A percentile compares a stretch with the other conserved stretches of the same genome.
Conservation (phyloP, 1,140 invertebrate genomes). For the Andricus grossulariae region DNA sequence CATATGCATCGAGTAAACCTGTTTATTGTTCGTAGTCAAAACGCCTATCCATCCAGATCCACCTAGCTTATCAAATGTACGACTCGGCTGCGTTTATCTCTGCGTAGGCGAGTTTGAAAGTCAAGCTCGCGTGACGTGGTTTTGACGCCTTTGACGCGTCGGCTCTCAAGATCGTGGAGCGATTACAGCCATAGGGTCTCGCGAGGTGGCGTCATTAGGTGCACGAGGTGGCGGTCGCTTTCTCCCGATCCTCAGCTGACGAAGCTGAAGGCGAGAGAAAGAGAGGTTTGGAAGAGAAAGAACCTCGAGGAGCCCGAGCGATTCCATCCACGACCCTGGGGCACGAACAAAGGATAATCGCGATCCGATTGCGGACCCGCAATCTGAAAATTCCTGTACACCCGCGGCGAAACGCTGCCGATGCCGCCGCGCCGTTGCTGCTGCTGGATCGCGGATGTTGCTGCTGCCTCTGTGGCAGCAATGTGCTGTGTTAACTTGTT, state of each 20-base stretch:
- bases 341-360: slow-evolving; percentile 30
- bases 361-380: slow-evolving; percentile 20
- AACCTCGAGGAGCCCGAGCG: not conserved
- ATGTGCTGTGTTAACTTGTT: not conserved
- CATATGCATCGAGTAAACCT: not conserved
- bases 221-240: slow-evolving; percentile 23
- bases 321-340: slow-evolving; percentile 25
- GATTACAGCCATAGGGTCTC: slow-evolving; percentile 19
- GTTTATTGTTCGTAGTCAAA: not conserved
- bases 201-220: slow-evolving; percentile 29
- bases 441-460: slow-evolving; percentile 18
- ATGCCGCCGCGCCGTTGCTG: slow-evolving; percentile 1
- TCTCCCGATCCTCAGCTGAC: slow-evolving; percentile 27
- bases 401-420: slow-evolving; percentile 23
- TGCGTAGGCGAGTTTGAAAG: slow-evolving; percentile 16
- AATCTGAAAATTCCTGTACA: slow-evolving; percentile 30
- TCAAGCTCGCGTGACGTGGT: slow-evolving; percentile 13
- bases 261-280: slow-evolving; percentile 4
- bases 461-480: not conserved
- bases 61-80: not conserved
- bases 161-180: slow-evolving; percentile 13
- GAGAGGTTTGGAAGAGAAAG: not conserved
- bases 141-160: slow-evolving; percentile 25
- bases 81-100: not conserved
- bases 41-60: not conserved